A percentile compares a stretch with the other conserved stretches of the same genome.
phyloP scores from a whole-genome alignment of 2,888 invertebrate genomes.

The Plebejus anna region DNA sequence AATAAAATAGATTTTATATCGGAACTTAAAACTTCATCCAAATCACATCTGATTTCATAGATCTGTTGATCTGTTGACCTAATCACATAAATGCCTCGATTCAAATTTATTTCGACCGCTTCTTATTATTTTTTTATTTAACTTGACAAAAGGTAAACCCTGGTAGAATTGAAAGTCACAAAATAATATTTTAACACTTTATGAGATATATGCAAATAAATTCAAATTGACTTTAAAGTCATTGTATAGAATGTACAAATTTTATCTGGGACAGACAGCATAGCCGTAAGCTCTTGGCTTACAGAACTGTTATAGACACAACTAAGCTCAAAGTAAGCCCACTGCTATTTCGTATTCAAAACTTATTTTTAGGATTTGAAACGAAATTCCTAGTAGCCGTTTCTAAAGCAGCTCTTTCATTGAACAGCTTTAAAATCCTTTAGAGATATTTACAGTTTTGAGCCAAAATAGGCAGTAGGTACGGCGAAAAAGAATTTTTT shows the following conservation, averaged over 20 bases:
- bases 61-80: too few relatives aligned
- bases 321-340: slow-evolving; percentile 19
- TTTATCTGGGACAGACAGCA: slow-evolving; percentile 5
- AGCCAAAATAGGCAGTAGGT: not conserved
- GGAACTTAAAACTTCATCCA: too few relatives aligned
- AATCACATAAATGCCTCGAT: too few relatives aligned
- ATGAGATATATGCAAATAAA: not conserved
- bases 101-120: too few relatives aligned
- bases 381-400: slow-evolving; percentile 14
- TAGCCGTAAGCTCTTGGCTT: slow-evolving; percentile 20
- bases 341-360: slow-evolving; percentile 20
- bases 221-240: slow-evolving; percentile 7
- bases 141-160: not conserved
- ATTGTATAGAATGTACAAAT: slow-evolving; percentile 16
- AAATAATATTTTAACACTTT: not conserved
- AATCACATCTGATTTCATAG: too few relatives aligned
- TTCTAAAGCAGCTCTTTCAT: slow-evolving; percentile 3
- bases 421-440: not conserved
- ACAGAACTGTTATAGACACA: slow-evolving; percentile 13
- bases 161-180: not conserved
- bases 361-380: slow-evolving; percentile 17
- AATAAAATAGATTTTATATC: too few relatives aligned
- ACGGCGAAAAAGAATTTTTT: too few relatives aligned
- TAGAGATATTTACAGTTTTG: not conserved
- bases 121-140: not conserved